These are phyloP conservation scores for Carollia perspicillata DNA, from an alignment of 2,113 vertebrate species.

Conservation along the genomic window DNA sequence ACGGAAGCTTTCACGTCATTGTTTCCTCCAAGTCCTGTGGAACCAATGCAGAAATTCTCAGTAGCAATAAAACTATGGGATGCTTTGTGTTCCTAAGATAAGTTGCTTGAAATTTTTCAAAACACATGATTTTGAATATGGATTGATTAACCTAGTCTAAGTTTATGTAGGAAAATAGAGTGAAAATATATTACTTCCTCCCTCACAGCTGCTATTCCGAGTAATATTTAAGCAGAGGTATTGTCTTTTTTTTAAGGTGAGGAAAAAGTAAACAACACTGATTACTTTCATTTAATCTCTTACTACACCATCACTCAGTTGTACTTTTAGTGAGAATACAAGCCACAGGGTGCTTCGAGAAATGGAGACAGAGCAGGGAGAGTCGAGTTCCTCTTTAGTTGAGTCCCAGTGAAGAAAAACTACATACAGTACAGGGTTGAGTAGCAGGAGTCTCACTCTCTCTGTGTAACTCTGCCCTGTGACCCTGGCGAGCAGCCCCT, in stretches of 20 bases:
- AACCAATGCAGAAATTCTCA: not conserved
- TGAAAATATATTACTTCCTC: not conserved
- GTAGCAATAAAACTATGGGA: not conserved
- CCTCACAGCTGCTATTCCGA: not conserved
- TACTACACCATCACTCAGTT: not conserved
- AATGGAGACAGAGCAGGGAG: not conserved
- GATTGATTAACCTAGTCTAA: conserved; percentile 10
- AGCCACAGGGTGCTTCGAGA: not conserved
- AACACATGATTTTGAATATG: not conserved
- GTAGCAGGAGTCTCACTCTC: not conserved
- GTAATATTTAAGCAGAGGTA: not conserved
- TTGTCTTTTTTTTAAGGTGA: not conserved
- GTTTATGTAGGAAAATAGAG: not conserved
- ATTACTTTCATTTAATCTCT: not conserved
- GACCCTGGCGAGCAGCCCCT: not conserved
- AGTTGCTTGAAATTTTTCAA: not conserved
- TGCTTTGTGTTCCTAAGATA: conserved; percentile 23
- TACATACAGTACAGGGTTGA: rapidly evolving
- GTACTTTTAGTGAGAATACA: not conserved
- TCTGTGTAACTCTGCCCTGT: not conserved
- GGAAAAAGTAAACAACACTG: not conserved
- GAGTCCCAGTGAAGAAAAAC: not conserved
- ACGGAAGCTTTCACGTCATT: not conserved
- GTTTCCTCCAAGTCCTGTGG: not conserved
- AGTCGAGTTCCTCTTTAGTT: not conserved